Evolutionary conservation across 1,140 invertebrate genomes (phyloP).

Genomic region (Calosoma granatense): DNA sequence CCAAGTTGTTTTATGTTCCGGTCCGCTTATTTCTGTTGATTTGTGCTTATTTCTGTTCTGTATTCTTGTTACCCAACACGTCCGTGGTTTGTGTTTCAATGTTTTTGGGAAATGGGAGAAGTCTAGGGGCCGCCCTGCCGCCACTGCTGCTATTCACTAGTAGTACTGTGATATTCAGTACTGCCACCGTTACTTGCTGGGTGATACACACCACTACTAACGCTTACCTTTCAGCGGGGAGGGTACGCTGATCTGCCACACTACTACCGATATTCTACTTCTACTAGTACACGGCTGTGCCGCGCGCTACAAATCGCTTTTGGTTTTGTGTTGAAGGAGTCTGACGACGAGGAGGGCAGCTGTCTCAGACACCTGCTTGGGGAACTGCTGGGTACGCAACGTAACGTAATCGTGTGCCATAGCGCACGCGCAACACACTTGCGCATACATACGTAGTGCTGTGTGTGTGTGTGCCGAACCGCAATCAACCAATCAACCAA

Average conservation of each 20-base stretch:
- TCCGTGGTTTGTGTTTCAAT: neutral
- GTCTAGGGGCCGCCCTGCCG: no score
- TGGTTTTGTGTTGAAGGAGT: constrained; percentile 27
- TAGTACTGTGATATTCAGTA: no score
- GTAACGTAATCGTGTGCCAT: constrained; percentile 9
- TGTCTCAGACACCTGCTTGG: constrained; percentile 53
- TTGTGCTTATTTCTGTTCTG: neutral
- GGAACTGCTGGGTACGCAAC: constrained; percentile 43
- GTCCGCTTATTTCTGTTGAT: neutral
- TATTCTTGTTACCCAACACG: neutral
- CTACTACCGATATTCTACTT: no score
- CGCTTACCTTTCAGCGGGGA: constrained; percentile 4
- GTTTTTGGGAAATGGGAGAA: no score
- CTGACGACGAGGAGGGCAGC: constrained; percentile 46
- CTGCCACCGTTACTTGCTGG: no score
- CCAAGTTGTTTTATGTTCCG: neutral
- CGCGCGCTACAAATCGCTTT: constrained; percentile 21
- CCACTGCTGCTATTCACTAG: no score
- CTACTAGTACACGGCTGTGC: no score
- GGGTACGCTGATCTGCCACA: neutral
- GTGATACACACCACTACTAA: neutral
- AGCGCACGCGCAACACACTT: neutral
- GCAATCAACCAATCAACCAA: neutral
- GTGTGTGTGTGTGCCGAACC: neutral
- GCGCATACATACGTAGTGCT: neutral